Percentiles rank a stretch among this genome's conserved stretches.
Conservation (phyloP, 1,140 invertebrate genomes). For the Solenopsis invicta region DNA sequence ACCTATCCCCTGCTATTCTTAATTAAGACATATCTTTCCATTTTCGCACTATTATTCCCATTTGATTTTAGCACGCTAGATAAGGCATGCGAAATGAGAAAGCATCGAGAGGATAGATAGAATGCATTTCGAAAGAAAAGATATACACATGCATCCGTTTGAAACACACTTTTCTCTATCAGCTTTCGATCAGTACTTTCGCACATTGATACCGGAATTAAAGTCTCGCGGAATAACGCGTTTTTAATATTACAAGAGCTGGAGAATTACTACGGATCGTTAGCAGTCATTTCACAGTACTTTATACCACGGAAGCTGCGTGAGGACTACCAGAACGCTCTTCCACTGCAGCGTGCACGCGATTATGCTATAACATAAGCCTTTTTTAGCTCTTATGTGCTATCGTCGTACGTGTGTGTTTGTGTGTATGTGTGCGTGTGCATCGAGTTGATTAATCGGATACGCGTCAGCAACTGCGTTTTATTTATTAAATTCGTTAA, state of each 20-base stretch:
- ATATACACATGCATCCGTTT: slow-evolving; percentile 32
- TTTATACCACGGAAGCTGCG: slow-evolving; percentile 26
- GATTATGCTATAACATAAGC: slow-evolving; percentile 71
- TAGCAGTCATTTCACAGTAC: not conserved
- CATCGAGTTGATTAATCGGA: slow-evolving; percentile 43
- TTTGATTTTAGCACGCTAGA: slow-evolving; percentile 57
- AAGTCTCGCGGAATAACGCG: slow-evolving; percentile 10
- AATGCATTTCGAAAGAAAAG: slow-evolving; percentile 21
- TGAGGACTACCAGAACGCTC: slow-evolving; percentile 66
- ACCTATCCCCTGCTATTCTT: not conserved
- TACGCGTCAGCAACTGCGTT: slow-evolving; percentile 59
- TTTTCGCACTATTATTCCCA: slow-evolving; percentile 4
- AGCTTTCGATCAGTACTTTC: slow-evolving; percentile 54
- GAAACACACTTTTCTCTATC: slow-evolving; percentile 33
- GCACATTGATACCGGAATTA: slow-evolving; percentile 9
- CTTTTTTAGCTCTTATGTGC: slow-evolving; percentile 73
- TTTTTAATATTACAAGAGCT: not conserved
- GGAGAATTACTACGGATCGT: not conserved
- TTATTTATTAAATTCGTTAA: not conserved
- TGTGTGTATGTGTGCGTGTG: not conserved
- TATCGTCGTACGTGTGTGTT: slow-evolving; percentile 48
- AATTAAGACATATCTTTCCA: slow-evolving; percentile 12
- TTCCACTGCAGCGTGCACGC: slow-evolving; percentile 71
- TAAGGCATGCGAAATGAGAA: slow-evolving; percentile 56
- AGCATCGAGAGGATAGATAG: slow-evolving; percentile 38